Base-by-base conservation (phyloP, 1,140 invertebrate species). In the Subanguina moxae region DNA sequence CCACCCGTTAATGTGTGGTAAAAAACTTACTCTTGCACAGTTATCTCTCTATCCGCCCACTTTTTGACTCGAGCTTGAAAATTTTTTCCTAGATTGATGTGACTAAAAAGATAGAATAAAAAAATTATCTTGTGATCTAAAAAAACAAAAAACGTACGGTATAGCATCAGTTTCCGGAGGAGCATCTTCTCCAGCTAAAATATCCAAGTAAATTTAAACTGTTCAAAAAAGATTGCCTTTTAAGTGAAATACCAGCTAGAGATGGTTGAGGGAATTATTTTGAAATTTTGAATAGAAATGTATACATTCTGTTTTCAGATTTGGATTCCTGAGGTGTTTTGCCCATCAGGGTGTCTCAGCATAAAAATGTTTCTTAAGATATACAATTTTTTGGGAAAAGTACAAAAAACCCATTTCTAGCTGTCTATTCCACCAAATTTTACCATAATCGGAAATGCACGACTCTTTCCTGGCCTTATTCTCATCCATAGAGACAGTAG, bases 41-140 rank as follows among this genome's bases (percentile, higher is more conserved):
- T 46, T 13, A 80, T 72, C 57, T 76, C 69, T 25, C 80, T 48
- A 43, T 72, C 80, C 7, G 73, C 64, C 80, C 80, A 83, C 57
- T 82, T 82, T 57, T 82, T 77, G 15, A 83, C 82, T 48, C 75
- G 58, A 0, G 91, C 92, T 84, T 97, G 94, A 84, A 90, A 93
- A 43, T 90, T 88, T 8, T 88, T 85, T 0, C 94, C 94, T 52
- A 97, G 88, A 80, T 97, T 97, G 23, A 97, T 91, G 83, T 91
- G 89, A 19, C 57, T 78, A 27, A 25, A 75, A n/a, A n/a, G 11
- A 57, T 1, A 42, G n/a, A 11, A 45, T 70, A 28, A 65, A 46
- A 63, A 83, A 72, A 73, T 75, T 52, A 80, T 80, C 68, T 84
- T 64, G 21, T 45, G 28, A 17, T 13, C 5, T 30, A 65, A 38